phyloP scores from a whole-genome alignment of 2,113 vertebrate genomes.

The pig (Sus scrofa) region DNA sequence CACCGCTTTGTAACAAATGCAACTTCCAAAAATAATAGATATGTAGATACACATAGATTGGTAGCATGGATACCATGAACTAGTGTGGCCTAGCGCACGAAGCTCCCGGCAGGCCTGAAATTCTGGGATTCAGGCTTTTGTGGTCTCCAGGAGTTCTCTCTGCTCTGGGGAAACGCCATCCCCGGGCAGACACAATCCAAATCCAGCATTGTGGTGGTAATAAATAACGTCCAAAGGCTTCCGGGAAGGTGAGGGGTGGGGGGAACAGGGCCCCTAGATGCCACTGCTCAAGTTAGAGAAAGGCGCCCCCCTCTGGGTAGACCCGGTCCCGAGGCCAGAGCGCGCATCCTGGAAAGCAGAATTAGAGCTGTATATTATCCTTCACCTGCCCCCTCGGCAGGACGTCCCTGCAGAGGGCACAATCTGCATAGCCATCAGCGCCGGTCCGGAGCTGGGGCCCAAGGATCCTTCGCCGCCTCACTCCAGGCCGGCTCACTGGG shows the following conservation, averaged over 20 bases:
- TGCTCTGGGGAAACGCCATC: conserved; percentile 25
- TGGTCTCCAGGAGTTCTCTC: conserved; percentile 58
- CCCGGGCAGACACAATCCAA: conserved; percentile 54
- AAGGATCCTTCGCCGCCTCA: neutral
- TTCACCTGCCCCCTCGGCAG: neutral
- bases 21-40: conserved; percentile 82
- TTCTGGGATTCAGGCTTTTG: conserved; percentile 34
- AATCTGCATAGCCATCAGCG: neutral
- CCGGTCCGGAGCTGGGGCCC: neutral
- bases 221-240: conserved; percentile 86
- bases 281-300: conserved; percentile 5
- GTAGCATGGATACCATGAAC: conserved; percentile 91
- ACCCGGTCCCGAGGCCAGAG: neutral
- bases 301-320: conserved; percentile 52
- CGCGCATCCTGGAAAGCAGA: neutral
- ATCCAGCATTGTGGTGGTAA: conserved; percentile 69
- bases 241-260: neutral
- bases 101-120: conserved; percentile 71
- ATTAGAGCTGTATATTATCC: neutral
- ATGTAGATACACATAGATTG: conserved; percentile 86
- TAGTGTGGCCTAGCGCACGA: conserved; percentile 71
- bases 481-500: conserved; percentile 81
- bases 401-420: neutral
- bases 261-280: neutral
- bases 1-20: conserved; percentile 73